Evolutionary conservation across 2,797 vertebrate species (phyloP).

Genomic region (Cirrhinus molitorella): DNA sequence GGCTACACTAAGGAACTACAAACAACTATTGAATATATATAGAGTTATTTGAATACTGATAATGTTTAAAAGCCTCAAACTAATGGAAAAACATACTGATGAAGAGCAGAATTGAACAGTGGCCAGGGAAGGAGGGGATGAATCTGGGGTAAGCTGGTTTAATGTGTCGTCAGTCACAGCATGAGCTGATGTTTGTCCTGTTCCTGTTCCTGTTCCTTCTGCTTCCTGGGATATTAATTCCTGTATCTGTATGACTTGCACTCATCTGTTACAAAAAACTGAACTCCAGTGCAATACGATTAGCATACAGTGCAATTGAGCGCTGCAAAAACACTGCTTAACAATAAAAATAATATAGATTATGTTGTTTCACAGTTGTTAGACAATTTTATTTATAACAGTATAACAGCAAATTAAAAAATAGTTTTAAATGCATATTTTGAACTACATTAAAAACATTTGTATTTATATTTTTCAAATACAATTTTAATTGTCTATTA

Average conservation of each 20-base stretch:
- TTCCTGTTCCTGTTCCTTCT: slow-evolving; percentile 14
- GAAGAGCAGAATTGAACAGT: background rate
- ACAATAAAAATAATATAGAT: background rate
- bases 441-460: background rate
- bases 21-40: background rate
- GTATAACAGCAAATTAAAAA: too few species aligned
- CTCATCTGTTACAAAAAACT: slow-evolving; percentile 34
- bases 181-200: background rate
- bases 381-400: too few species aligned
- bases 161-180: slow-evolving; percentile 38
- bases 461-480: background rate
- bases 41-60: background rate
- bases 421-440: too few species aligned
- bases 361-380: background rate
- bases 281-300: background rate
- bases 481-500: background rate
- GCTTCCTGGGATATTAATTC: slow-evolving; percentile 35
- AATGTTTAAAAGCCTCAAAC: background rate
- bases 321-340: background rate
- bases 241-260: slow-evolving; percentile 5
- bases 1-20: background rate
- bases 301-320: background rate
- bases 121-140: background rate
- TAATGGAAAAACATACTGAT: background rate
- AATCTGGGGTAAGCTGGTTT: slow-evolving; percentile 36